These are phyloP conservation scores for Danio jaintianensis DNA, from an alignment of 2,797 vertebrate genomes.

Conservation along the genomic window DNA sequence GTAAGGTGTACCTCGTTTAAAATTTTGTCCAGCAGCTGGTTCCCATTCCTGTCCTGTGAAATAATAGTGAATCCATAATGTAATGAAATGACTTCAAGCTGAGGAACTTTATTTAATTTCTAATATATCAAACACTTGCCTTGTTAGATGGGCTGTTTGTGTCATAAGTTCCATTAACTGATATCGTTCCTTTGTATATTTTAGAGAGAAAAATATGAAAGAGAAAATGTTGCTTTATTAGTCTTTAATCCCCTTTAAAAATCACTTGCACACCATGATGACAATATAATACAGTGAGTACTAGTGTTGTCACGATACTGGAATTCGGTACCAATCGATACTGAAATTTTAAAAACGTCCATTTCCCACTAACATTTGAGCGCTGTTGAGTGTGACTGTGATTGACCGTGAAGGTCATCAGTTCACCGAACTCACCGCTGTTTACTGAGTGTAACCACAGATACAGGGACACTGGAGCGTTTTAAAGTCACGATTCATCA, in stretches of 20 bases:
- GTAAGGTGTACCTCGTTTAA: slow-evolving; percentile 79
- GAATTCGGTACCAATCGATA: no score
- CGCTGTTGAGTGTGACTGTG: no score
- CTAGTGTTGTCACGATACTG: no score
- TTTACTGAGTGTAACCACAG: no score
- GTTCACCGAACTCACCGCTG: no score
- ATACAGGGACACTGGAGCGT: no score
- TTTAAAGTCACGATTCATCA: no score
- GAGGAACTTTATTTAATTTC: background rate
- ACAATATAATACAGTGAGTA: background rate
- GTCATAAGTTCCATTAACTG: slow-evolving; percentile 81
- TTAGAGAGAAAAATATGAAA: background rate
- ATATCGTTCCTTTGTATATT: slow-evolving; percentile 81
- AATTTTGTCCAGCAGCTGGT: slow-evolving; percentile 82
- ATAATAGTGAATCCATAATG: background rate
- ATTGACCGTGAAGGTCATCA: no score
- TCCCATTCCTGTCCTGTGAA: slow-evolving; percentile 88
- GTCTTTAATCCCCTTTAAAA: background rate
- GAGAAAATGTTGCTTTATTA: background rate
- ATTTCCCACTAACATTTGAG: no score
- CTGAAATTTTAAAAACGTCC: no score
- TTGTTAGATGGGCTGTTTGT: slow-evolving; percentile 68
- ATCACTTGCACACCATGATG: no score
- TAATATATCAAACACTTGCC: slow-evolving; percentile 61
- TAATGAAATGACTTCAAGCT: background rate